Evolutionary conservation across 2,888 invertebrate genomes (phyloP).

Genomic region (Leptinotarsa tumamoca): DNA sequence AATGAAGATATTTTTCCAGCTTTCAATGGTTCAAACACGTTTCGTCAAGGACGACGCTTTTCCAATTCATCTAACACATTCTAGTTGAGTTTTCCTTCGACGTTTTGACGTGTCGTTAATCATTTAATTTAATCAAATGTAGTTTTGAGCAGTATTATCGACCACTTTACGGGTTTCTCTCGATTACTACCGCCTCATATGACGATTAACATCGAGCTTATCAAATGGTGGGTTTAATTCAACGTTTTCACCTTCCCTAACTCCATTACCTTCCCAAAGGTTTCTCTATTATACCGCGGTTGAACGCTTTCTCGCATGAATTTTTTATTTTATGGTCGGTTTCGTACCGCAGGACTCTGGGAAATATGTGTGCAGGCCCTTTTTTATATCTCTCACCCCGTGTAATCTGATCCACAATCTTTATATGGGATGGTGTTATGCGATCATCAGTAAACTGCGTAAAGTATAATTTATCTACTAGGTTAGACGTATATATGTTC

Average conservation of each 20-base stretch:
- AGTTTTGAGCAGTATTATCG: constrained; percentile 12
- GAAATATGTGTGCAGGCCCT: constrained; percentile 2
- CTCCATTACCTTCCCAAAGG: constrained; percentile 38
- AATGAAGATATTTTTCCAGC: background rate
- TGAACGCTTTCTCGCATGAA: constrained; percentile 38
- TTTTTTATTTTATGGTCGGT: constrained; percentile 32
- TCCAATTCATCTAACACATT: background rate
- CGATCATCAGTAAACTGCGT: too few relatives aligned
- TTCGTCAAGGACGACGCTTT: background rate
- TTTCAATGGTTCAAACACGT: constrained; percentile 19
- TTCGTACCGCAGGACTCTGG: constrained; percentile 21
- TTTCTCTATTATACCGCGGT: constrained; percentile 37
- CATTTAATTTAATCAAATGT: constrained; percentile 14
- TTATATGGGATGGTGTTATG: background rate
- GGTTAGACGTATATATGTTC: too few relatives aligned
- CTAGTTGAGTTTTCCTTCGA: background rate
- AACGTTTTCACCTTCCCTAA: constrained; percentile 39
- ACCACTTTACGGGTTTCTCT: constrained; percentile 17
- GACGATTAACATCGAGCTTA: constrained; percentile 36
- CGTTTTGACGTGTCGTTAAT: background rate
- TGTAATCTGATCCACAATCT: background rate
- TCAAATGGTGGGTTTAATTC: constrained; percentile 38
- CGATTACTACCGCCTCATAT: constrained; percentile 24
- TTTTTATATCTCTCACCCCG: background rate
- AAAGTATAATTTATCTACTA: too few relatives aligned